These are phyloP conservation scores for Psix sp. DNA, from an alignment of 1,140 invertebrate genomes.

Conservation along the genomic window DNA sequence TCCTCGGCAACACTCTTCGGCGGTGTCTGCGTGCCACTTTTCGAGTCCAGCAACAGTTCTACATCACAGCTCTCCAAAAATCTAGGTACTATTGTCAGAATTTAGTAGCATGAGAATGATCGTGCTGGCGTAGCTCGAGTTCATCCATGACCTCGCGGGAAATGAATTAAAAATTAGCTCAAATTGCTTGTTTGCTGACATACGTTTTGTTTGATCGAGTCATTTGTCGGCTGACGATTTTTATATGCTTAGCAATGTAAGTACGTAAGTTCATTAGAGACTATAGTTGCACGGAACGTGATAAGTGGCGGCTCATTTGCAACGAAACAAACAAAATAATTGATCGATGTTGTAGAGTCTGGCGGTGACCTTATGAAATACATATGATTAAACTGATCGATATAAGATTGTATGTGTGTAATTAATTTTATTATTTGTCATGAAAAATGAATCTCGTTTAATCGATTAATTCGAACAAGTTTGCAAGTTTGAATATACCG, in stretches of 20 bases:
- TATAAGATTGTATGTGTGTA: slow-evolving; percentile 40
- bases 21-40: slow-evolving; percentile 75
- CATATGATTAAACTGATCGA: slow-evolving; percentile 49
- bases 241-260: too few species aligned
- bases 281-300: too few species aligned
- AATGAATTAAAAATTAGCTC: too few species aligned
- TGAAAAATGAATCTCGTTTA: slow-evolving; percentile 17
- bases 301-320: too few species aligned
- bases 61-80: slow-evolving; percentile 70
- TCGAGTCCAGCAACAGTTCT: slow-evolving; percentile 71
- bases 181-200: too few species aligned
- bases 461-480: slow-evolving; percentile 23
- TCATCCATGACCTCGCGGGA: too few species aligned
- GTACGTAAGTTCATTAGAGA: too few species aligned
- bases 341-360: slow-evolving; percentile 29
- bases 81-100: slow-evolving; percentile 64
- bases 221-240: too few species aligned
- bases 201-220: too few species aligned
- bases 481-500: too few species aligned
- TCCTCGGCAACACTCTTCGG: slow-evolving; percentile 70
- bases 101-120: slow-evolving; percentile 52
- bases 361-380: slow-evolving; percentile 38
- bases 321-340: slow-evolving; percentile 23
- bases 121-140: slow-evolving; percentile 25
- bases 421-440: slow-evolving; percentile 53